Evolutionary conservation across 2,888 invertebrate genomes (phyloP), one percentile per base, ranked within the genome.

Genomic region (Synanthedon myopaeformis): DNA sequence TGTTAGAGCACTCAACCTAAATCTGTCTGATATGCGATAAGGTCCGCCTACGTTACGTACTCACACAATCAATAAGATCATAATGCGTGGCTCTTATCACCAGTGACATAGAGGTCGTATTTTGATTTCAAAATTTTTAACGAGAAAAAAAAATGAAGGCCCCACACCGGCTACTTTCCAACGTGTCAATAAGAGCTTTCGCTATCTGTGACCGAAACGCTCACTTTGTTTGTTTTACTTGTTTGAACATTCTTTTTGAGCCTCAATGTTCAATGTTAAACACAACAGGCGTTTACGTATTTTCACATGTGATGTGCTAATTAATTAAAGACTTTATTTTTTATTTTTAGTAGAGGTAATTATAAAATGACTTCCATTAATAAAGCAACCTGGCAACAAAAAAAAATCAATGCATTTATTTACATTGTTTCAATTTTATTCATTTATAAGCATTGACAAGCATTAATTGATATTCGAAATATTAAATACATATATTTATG

Each of bases 121-220:
- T 72, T 57, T 62, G 58, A 51, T 55, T 54, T 58, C 51, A 51
- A 17, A 41, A 55, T 45, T 35, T 51, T 57, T 52, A 52, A 35
- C 35, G 35, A 35, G 23, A 19, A 51, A 54, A 52, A 57, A 54
- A 48, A 52, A 52, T 55, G 49, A 64, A 66, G 64, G 58, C 62
- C 62, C 61, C 59, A 61, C 61, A 60, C 56, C 67, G 70, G 69
- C 73, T 73, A 83, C 85, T 86, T 86, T 86, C 86, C 76, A 85
- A 79, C 82, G 73, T 81, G 84, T 85, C 84, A 84, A 85, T 82
- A 82, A 72, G 74, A 81, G 83, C 85, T 86, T 86, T 86, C 86
- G 85, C 85, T 86, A 82, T 85, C 84, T 75, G 74, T 81, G 81
- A 76, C 81, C 79, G 76, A 74, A 73, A 71, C 71, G 65, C 57